Evolutionary conservation across 2,888 invertebrate genomes (phyloP).

Genomic region (Yponomeuta evonymella): DNA sequence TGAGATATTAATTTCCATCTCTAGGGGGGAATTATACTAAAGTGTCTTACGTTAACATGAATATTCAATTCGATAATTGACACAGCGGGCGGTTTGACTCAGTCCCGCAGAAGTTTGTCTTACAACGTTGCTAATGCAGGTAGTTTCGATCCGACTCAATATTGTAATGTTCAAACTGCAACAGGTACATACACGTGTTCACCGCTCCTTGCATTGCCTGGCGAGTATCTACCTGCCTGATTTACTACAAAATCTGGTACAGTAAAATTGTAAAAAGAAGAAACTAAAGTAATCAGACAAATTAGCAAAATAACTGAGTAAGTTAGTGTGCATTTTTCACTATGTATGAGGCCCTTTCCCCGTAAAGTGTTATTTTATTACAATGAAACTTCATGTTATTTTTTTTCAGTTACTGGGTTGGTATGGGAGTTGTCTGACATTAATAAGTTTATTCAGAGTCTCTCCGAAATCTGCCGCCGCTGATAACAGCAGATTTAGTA

Average conservation of each 20-base stretch:
- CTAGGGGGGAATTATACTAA: not conserved
- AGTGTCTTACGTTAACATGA: not conserved
- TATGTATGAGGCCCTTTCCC: no score
- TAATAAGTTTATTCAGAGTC: not conserved
- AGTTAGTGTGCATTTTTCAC: no score
- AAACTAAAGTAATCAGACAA: no score
- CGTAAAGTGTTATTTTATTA: no score
- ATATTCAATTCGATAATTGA: conserved; percentile 3
- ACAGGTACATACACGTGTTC: no score
- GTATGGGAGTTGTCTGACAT: not conserved
- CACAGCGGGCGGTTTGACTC: not conserved
- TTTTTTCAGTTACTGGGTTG: not conserved
- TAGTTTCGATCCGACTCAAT: not conserved
- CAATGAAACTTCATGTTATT: not conserved
- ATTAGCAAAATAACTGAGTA: no score
- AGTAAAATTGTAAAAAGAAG: no score
- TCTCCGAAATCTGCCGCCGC: not conserved
- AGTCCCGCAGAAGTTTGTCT: not conserved
- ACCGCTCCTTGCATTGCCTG: no score
- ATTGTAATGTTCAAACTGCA: not conserved
- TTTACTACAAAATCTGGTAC: no score
- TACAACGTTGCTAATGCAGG: not conserved
- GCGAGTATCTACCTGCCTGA: no score
- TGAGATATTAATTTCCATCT: not conserved
- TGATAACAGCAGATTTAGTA: not conserved